Conservation (phyloP, 2,797 vertebrate species). For the Tachyglossus aculeatus region DNA sequence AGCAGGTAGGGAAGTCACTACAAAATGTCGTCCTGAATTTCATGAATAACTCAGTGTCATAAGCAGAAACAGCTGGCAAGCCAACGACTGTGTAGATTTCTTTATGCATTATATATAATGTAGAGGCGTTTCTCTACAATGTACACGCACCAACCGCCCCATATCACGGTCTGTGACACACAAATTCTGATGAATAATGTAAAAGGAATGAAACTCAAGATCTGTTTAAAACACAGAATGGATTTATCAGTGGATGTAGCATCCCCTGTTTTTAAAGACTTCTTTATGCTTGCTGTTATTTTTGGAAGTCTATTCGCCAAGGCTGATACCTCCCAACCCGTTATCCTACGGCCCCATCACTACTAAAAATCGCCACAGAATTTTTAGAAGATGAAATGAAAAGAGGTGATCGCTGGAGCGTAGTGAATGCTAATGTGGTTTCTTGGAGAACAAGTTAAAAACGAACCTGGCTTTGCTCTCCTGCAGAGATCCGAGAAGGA, state of each 20-base stretch:
- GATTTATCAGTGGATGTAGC: slow-evolving; percentile 45
- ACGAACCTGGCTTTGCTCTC: background rate
- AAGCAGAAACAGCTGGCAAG: slow-evolving; percentile 71
- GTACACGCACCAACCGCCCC: background rate
- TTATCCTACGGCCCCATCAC: too few relatives aligned
- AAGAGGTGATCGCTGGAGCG: slow-evolving; percentile 12
- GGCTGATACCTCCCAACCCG: background rate
- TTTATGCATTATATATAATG: slow-evolving; percentile 61
- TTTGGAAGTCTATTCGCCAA: background rate
- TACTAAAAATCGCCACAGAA: too few relatives aligned
- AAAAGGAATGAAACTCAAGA: slow-evolving; percentile 26
- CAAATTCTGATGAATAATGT: slow-evolving; percentile 34
- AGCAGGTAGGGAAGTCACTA: slow-evolving; percentile 60
- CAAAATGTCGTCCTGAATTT: slow-evolving; percentile 62
- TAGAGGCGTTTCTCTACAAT: slow-evolving; percentile 46
- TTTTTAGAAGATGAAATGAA: slow-evolving; percentile 43
- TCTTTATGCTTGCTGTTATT: slow-evolving; percentile 12
- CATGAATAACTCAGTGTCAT: slow-evolving; percentile 63
- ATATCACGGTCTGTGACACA: slow-evolving; percentile 31
- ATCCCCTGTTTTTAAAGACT: slow-evolving; percentile 38
- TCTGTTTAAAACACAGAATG: slow-evolving; percentile 40
- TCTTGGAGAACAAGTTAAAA: slow-evolving; percentile 7
- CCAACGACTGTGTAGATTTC: slow-evolving; percentile 62
- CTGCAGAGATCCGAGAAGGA: too few relatives aligned
- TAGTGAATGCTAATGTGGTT: background rate